These are phyloP conservation scores for Heteractis magnifica DNA, from an alignment of 92 coral and sea anemone genomes.

Conservation along the genomic window DNA sequence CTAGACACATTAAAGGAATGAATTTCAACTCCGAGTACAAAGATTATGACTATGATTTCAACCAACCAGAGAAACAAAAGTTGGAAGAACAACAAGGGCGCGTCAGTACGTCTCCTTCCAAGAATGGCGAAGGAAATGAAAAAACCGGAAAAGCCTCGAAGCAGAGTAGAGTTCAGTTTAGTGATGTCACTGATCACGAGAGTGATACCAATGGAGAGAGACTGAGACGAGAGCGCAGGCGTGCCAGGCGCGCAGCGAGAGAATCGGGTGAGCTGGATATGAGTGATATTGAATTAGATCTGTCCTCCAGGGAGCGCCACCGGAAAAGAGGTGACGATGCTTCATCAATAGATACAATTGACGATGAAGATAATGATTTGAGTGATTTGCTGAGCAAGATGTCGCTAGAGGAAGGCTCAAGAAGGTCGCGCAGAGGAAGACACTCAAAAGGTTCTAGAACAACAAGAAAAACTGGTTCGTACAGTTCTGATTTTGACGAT, in stretches of 20 bases:
- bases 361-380: slow-evolving; percentile 18
- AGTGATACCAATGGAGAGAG: slow-evolving; percentile 26
- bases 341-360: slow-evolving; percentile 1
- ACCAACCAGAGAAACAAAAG: slow-evolving; percentile 27
- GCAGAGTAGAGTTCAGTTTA: slow-evolving; percentile 50
- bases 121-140: slow-evolving; percentile 13
- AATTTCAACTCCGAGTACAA: slow-evolving; percentile 60
- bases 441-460: neutral
- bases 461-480: slow-evolving; percentile 8
- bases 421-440: neutral
- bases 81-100: slow-evolving; percentile 22
- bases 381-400: slow-evolving; percentile 13
- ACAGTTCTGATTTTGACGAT: slow-evolving; percentile 1
- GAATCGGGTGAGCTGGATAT: slow-evolving; percentile 44
- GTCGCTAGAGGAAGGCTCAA: neutral
- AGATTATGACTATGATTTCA: slow-evolving; percentile 57
- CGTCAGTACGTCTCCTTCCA: slow-evolving; percentile 13
- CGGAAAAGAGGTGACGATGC: neutral
- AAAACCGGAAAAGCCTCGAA: neutral
- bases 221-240: slow-evolving; percentile 23
- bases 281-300: slow-evolving; percentile 57
- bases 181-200: slow-evolving; percentile 60
- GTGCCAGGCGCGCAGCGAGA: slow-evolving; percentile 22
- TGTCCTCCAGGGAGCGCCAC: slow-evolving; percentile 37
- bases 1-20: slow-evolving; percentile 62